Evolutionary conservation across 2,113 vertebrate species (phyloP), one percentile per base, ranked within the genome.

Genomic region (Suncus etruscus): DNA sequence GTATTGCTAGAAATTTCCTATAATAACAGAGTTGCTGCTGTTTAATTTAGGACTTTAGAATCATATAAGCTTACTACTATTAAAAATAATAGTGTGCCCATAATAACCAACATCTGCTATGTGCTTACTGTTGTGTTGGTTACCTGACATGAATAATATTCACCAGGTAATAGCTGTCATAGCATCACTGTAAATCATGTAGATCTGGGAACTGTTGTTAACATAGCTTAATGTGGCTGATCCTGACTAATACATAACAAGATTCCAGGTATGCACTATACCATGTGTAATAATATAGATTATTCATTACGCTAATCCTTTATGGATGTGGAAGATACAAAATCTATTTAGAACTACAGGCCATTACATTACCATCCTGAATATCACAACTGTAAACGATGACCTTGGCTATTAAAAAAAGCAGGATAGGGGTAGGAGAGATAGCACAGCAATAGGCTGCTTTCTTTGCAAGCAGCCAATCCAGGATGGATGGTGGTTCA

Each of bases 1-100:
- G 16, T 84, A 10, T 12, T 27, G 63, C 47, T 84, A 27, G 82
- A 31, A 66, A 16, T 63, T 66, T 48, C 25, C 65, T 50, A 22
- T 50, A 48, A 66, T 87, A 48, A 76, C 14, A 88, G 45, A 81
- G 91, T 82, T 66, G 81, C 7, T 86, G 68, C 18, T 31, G 12
- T 65, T 45, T 78, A 51, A 80, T 66, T 74, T 58, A 80, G 48
- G 58, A 66, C 15, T 25, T 61, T 79, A 82, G 32, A 22, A 54
- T 73, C 70, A 87, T 74, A 83, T 29, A 78, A 73, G 11, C 29
- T 76, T 91, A 25, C 8, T 89, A 51, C 29, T 25, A 74, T 20
- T 94, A 83, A 84, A 74, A 75, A 70, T 32, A 85, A 91, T 31
- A 80, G 2, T 81, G 76, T 76, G 45, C 51, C 80, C 12, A 74